Base-by-base conservation (phyloP, 1,140 invertebrate genomes). In the Aphis craccivora region DNA sequence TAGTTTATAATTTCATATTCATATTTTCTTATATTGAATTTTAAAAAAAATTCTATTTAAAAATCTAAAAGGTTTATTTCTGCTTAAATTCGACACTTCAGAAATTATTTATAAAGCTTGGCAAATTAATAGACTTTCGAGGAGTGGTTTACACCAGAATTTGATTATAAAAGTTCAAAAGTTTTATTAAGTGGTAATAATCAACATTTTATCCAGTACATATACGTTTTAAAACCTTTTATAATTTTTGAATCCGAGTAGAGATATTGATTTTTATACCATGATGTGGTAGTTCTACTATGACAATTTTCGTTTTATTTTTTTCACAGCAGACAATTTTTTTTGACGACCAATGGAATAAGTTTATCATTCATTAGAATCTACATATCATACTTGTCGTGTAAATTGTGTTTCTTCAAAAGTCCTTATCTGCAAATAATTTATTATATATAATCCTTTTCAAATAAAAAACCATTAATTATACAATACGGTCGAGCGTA, bases 151-250 rank as follows among this genome's bases (percentile, higher is more conserved):
- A n/a, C n/a, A 76, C 60, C 60, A 76, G 60, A 14, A 76, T 76
- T 76, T 76, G 60, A 76, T 76, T 76, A 76, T 76, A 76, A 76
- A 76, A 76, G 60, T 76, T 76, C 30, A 76, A 76, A 76, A 76
- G 60, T 76, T n/a, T 76, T 76, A 76, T 76, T 76, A 76, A 76
- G 60, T 76, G 60, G 60, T 76, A n/a, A 76, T 76, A 76, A 76
- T n/a, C 60, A 76, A 76, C 60, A 76, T 76, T 76, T 76, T n/a
- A 76, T 76, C 60, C 30, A 2, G 30, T 76, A 76, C n/a, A 76
- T 76, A 76, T n/a, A n/a, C 30, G n/a, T 76, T 76, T 76, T 76
- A 76, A 76, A 76, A 76, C 60, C 60, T 76, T 76, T 76, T 14
- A 76, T n/a, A 14, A 76, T 76, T 76, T n/a, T n/a, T 14, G 14